Base-by-base conservation (phyloP, 2,888 invertebrate genomes). In the Orthosia gracilis region DNA sequence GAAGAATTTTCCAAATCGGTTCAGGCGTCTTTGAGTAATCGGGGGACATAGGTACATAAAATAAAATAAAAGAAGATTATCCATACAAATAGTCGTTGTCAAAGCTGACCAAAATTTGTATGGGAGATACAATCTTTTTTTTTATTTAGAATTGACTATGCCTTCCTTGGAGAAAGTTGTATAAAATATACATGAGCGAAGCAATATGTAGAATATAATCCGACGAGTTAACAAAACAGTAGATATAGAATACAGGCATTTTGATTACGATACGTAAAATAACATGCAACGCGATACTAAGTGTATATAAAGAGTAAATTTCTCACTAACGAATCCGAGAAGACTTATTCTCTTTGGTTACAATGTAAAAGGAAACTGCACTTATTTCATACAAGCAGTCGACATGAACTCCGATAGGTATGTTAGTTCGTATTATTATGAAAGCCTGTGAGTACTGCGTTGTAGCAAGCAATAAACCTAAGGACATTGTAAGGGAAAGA, bases 331-430 rank as follows among this genome's bases (percentile, higher is more conserved):
- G 17, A 40, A 40, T 17, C 40, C 3, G 7, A 31, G 17, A 40
- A 49, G 49, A 15, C 1, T 52, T 31, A 17, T 4, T 49, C 18
- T 40, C 21, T 18, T 59, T 12, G 15, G 23, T 54, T 31, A 47
- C 73, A 72, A 21, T 61, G 73, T 54, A n/a, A 54, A 31, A 61
- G n/a, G 31, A 54, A 73, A 54, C 52, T 54, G 4, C 15, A 18
- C 2, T 31, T 23, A 54, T 26, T 55, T 62, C 13, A 40, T 49
- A 13, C 7, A 54, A 54, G 23, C 47, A 61, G 40, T 49, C 12
- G 54, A 59, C 18, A 40, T 62, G 31, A 23, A 23, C n/a, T 40
- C 40, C n/a, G 45, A 73, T 61, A 12, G 47, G n/a, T 23, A n/a
- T 23, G 23, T 26, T 26, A 49, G 55, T 58, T 23, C 40, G 23